These are phyloP conservation scores for Ophthalmolycus amberensis DNA, from an alignment of 2,113 vertebrate genomes.

Conservation along the genomic window DNA sequence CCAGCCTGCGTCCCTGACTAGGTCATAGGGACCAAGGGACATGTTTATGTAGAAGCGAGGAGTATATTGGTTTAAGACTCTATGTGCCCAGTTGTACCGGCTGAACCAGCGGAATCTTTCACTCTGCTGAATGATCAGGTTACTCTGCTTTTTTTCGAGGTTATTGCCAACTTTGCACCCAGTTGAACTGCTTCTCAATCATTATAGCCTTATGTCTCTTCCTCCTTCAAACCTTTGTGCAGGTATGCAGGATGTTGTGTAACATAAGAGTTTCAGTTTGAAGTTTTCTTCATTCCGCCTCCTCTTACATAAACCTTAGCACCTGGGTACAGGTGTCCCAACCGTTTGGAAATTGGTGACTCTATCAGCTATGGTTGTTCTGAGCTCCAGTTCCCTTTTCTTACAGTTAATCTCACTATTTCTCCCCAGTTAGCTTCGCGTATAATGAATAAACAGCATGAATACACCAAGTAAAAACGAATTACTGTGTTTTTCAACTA, in stretches of 20 bases:
- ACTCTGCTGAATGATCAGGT: slow-evolving; percentile 19
- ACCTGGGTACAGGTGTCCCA: not conserved
- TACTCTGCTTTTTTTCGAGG: slow-evolving; percentile 14
- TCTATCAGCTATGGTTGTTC: not conserved
- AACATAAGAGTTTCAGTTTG: not conserved
- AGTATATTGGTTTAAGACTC: slow-evolving; percentile 6
- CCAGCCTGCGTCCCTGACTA: not conserved
- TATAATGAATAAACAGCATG: slow-evolving; percentile 4
- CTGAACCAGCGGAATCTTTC: slow-evolving; percentile 46
- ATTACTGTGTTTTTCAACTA: not conserved
- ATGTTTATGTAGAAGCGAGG: slow-evolving; percentile 19
- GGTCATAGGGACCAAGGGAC: not conserved
- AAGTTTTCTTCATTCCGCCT: not conserved
- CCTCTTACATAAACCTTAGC: not conserved
- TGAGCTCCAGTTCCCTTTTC: slow-evolving; percentile 5
- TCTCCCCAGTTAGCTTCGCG: not conserved
- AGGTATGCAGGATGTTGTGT: not conserved
- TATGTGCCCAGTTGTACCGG: slow-evolving; percentile 33
- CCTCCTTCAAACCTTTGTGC: not conserved
- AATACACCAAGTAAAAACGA: not conserved
- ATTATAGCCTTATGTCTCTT: slow-evolving; percentile 17
- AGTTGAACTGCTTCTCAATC: slow-evolving; percentile 7
- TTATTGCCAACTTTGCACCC: not conserved
- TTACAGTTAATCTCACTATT: not conserved
- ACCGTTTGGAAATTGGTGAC: not conserved